phyloP scores from a whole-genome alignment of 2,888 invertebrate species.

The Ditula angustiorana region DNA sequence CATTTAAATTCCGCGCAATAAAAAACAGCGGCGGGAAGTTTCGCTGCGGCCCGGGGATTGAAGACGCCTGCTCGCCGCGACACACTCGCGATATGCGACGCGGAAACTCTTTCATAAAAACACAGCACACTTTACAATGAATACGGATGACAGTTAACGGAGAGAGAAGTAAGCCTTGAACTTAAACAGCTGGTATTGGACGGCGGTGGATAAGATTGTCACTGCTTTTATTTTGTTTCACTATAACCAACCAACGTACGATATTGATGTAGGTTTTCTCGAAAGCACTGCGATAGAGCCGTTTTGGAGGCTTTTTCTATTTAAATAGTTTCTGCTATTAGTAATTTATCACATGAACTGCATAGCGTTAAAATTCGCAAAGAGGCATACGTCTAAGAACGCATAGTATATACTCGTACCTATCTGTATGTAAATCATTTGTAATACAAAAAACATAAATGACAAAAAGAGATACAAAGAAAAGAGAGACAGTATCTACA shows the following conservation, averaged over 20 bases:
- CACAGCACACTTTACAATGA: conserved; percentile 16
- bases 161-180: not conserved
- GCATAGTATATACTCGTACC: too few relatives aligned
- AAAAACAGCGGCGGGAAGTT: conserved; percentile 84
- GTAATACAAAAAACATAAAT: too few relatives aligned
- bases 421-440: too few relatives aligned
- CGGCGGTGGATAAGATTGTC: not conserved
- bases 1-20: conserved; percentile 86
- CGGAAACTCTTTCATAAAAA: conserved; percentile 36
- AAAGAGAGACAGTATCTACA: too few relatives aligned
- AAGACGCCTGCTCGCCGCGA: conserved; percentile 64
- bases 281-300: too few relatives aligned
- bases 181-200: not conserved
- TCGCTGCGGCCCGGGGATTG: conserved; percentile 78
- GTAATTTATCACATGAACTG: too few relatives aligned
- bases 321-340: too few relatives aligned
- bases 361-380: too few relatives aligned
- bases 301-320: too few relatives aligned
- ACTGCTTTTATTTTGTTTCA: not conserved
- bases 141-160: conserved; percentile 8
- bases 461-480: too few relatives aligned
- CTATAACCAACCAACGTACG: not conserved
- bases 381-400: too few relatives aligned
- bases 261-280: too few relatives aligned
- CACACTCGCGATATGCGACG: conserved; percentile 60